Conservation (phyloP, 2,888 invertebrate species). For the Amphipoea oculea region DNA sequence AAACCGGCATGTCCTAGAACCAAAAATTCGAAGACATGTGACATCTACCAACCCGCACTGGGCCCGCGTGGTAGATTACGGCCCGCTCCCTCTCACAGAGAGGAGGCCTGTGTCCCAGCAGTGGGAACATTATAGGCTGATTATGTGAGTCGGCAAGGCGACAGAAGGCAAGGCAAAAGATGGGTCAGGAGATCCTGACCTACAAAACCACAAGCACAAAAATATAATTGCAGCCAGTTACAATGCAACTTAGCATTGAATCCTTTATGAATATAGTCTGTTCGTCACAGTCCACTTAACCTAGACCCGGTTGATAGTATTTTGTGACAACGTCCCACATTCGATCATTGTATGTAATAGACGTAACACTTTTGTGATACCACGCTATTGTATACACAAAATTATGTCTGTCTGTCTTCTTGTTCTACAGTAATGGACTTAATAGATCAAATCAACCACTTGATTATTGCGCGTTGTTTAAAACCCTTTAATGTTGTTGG, state of each 20-base stretch:
- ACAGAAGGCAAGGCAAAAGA: not conserved
- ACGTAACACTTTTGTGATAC: slow-evolving; percentile 28
- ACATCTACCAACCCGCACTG: too few species aligned
- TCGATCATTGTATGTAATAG: slow-evolving; percentile 37
- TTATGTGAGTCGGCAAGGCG: not conserved
- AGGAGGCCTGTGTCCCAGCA: too few species aligned
- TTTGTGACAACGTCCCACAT: slow-evolving; percentile 46
- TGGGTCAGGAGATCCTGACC: slow-evolving; percentile 13
- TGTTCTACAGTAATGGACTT: not conserved
- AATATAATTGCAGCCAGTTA: slow-evolving; percentile 30
- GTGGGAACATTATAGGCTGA: too few species aligned
- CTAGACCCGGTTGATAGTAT: slow-evolving; percentile 45
- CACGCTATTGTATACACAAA: slow-evolving; percentile 18
- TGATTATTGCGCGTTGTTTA: not conserved
- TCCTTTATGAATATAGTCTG: slow-evolving; percentile 37
- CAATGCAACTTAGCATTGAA: slow-evolving; percentile 38
- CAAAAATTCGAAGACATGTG: too few species aligned
- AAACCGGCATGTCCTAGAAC: too few species aligned
- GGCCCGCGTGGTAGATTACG: too few species aligned
- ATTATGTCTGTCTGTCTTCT: not conserved
- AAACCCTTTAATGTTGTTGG: not conserved
- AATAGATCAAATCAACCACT: not conserved
- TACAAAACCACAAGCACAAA: slow-evolving; percentile 30
- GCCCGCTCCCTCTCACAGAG: too few species aligned
- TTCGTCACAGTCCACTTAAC: slow-evolving; percentile 42